Evolutionary conservation across 2,888 invertebrate species (phyloP).

Genomic region (Drosophila neotestacea): DNA sequence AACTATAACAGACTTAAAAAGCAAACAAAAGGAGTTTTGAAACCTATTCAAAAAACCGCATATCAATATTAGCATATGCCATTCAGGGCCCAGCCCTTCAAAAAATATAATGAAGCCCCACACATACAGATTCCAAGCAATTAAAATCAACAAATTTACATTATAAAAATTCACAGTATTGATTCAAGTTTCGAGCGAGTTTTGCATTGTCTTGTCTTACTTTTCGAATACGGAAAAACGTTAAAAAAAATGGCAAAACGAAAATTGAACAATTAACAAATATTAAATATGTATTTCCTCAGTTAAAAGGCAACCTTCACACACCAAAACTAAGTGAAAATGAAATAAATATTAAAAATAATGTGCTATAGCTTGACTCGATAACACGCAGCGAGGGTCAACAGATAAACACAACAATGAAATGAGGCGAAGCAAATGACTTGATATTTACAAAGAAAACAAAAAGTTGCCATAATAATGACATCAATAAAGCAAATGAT

Average conservation of each 20-base stretch:
- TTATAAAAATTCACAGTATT: slow-evolving; percentile 8
- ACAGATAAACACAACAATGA: slow-evolving; percentile 27
- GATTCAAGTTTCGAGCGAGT: slow-evolving; percentile 1
- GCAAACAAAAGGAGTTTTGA: slow-evolving; percentile 32
- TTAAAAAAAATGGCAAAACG: slow-evolving; percentile 17
- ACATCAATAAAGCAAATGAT: slow-evolving; percentile 76
- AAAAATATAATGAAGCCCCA: slow-evolving; percentile 1
- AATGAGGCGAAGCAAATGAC: slow-evolving; percentile 50
- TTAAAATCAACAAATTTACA: slow-evolving; percentile 12
- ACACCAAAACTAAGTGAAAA: slow-evolving; percentile 24
- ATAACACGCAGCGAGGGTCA: slow-evolving; percentile 43
- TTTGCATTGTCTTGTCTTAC: not conserved
- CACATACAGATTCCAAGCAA: slow-evolving; percentile 9
- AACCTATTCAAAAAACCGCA: slow-evolving; percentile 12
- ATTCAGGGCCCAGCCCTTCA: slow-evolving; percentile 19
- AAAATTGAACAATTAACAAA: slow-evolving; percentile 44
- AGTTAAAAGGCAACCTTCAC: slow-evolving; percentile 35
- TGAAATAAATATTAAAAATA: slow-evolving; percentile 29
- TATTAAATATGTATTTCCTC: slow-evolving; percentile 33
- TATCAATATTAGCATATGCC: slow-evolving; percentile 37
- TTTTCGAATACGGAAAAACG: slow-evolving; percentile 37
- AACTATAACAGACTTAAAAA: slow-evolving; percentile 26
- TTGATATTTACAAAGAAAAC: slow-evolving; percentile 49
- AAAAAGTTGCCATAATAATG: slow-evolving; percentile 71
- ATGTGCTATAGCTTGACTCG: slow-evolving; percentile 39